Evolutionary conservation across 2,888 invertebrate species (phyloP), one percentile per base, ranked within the genome.

Genomic region (Ferdinandea cuprea): DNA sequence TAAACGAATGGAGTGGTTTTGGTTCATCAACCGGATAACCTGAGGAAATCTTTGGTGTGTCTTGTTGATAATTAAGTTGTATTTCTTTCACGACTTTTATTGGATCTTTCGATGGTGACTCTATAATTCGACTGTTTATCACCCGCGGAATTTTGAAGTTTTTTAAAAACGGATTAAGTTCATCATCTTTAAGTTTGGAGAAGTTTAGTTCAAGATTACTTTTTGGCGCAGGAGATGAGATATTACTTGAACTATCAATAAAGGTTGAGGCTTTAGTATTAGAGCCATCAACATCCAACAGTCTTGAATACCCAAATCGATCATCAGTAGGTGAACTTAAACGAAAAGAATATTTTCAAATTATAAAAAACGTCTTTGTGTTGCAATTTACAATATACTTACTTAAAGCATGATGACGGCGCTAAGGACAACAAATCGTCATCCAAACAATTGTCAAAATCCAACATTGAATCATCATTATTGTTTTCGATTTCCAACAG

Each of bases 351-450:
- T 21, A 59, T n/a, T 40, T 48, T 46, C 11, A 48, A 25, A 44
- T 44, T 42, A 6, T 37, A 28, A 28, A 7, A 28, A 6, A 28
- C 28, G 7, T 28, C 0, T 2, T 15, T 42, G 0, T 17, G 21
- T 35, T n/a, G n/a, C 1, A 6, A 35, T 11, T 1, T 15, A n/a
- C 17, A 13, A 21, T 11, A 19, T 25, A 79, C 86, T 85, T 85
- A 87, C 87, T 86, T 85, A 58, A 87, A 87, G 71, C 86, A 87
- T n/a, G 87, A 87, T 13, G 87, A 87, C 4, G 87, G 87, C 0
- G 86, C 85, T 50, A 87, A 71, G 0, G 87, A 87, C 21, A 87
- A 40, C 3, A 85, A 73, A 74, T 87, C 86, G 25, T 86, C 87
- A 58, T 87, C 86, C n/a, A 85, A 56, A 21, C 85, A 85, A 30